These are phyloP conservation scores for Chamaea fasciata DNA, from an alignment of 2,113 vertebrate species.

Conservation along the genomic window DNA sequence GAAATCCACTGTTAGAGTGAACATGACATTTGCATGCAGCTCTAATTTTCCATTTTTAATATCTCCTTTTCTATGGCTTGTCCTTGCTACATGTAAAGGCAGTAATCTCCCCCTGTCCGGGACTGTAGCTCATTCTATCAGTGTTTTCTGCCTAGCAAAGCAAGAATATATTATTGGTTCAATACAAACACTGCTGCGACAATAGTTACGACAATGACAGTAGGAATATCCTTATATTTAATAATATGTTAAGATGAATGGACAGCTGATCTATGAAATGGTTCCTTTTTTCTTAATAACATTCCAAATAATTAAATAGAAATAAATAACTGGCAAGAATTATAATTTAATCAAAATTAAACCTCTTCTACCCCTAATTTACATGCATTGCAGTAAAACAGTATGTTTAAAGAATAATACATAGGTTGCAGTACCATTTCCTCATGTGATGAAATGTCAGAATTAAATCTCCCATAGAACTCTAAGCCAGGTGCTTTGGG, in stretches of 20 bases:
- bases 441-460: not conserved
- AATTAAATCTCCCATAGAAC: not conserved
- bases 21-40: not conserved
- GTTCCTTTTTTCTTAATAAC: not conserved
- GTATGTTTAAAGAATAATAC: not conserved
- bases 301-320: not conserved
- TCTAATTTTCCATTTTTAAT: not conserved
- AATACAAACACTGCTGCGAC: not conserved
- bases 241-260: not conserved
- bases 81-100: not conserved
- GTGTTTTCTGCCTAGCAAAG: not conserved
- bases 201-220: not conserved
- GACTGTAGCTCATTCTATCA: not conserved
- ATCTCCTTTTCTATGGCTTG: not conserved
- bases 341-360: not conserved
- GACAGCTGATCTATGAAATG: not conserved
- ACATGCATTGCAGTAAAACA: not conserved
- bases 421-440: not conserved
- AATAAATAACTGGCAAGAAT: not conserved
- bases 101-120: not conserved
- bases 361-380: not conserved
- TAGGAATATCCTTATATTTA: not conserved
- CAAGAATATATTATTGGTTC: not conserved
- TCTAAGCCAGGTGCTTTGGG: not conserved
- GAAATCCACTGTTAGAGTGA: not conserved